Evolutionary conservation across 2,113 vertebrate genomes (phyloP).

Genomic region (Chinchilla lanigera): DNA sequence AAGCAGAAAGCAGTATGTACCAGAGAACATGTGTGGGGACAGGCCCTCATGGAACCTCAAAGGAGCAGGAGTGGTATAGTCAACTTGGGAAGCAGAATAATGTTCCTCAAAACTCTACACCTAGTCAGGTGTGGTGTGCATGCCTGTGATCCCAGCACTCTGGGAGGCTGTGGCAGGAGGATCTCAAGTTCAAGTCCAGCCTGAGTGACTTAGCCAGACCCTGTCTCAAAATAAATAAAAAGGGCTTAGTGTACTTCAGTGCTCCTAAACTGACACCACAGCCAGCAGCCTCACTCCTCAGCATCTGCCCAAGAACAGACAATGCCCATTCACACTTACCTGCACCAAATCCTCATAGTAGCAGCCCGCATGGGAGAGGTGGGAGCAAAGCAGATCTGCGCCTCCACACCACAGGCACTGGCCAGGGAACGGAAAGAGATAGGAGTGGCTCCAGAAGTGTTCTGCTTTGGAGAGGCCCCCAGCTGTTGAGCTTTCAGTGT

Average conservation of each 20-base stretch:
- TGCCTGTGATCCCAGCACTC: background rate
- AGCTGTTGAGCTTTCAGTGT: background rate
- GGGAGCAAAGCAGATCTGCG: background rate
- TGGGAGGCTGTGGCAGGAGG: background rate
- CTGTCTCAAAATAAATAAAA: background rate
- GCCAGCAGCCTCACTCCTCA: background rate
- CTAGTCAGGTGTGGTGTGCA: background rate
- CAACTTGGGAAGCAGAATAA: too few species aligned
- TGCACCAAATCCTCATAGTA: background rate
- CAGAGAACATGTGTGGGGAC: background rate
- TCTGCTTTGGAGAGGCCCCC: background rate
- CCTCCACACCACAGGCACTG: too few species aligned
- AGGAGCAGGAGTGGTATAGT: background rate
- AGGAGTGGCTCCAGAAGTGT: background rate
- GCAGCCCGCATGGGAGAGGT: background rate
- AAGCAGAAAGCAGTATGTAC: accelerated
- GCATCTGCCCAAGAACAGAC: background rate
- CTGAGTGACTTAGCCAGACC: background rate
- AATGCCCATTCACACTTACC: background rate
- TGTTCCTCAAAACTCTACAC: background rate
- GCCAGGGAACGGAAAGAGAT: background rate
- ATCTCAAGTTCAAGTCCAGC: background rate
- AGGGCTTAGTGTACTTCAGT: background rate
- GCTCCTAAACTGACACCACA: background rate
- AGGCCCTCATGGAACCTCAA: background rate